These are phyloP conservation scores for Andrena trimmerana DNA, from an alignment of 2,888 invertebrate species.

Conservation along the genomic window DNA sequence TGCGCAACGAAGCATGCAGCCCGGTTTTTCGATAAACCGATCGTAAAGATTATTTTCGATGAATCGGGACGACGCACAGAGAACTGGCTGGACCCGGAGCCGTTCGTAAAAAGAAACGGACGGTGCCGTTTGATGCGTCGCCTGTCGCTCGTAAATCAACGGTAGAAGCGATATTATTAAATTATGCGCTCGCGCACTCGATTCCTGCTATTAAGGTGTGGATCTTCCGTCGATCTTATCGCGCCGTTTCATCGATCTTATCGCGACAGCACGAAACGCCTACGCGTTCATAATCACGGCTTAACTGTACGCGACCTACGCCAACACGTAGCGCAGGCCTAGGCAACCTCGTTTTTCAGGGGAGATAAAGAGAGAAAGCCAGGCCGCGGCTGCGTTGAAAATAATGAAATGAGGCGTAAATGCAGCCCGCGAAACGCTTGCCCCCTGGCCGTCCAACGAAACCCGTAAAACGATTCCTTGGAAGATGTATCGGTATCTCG, in stretches of 20 bases:
- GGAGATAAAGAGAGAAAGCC: constrained; percentile 38
- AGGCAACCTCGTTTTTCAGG: constrained; percentile 38
- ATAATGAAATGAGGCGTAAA: constrained; percentile 55
- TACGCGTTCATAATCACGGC: constrained; percentile 45
- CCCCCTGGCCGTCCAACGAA: background rate
- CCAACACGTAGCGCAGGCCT: constrained; percentile 41
- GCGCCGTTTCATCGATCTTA: constrained; percentile 62
- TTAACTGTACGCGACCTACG: constrained; percentile 66
- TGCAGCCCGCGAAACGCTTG: constrained; percentile 25
- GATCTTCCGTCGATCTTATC: constrained; percentile 63
- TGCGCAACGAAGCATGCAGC: background rate
- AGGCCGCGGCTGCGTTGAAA: constrained; percentile 30
- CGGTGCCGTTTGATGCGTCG: constrained; percentile 30
- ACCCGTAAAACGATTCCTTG: constrained; percentile 1
- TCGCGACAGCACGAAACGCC: constrained; percentile 61
- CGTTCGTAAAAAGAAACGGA: constrained; percentile 26
- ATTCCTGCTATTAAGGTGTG: constrained; percentile 58
- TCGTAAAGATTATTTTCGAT: background rate
- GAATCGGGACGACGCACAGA: background rate
- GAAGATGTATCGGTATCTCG: constrained; percentile 16
- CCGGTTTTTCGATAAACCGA: background rate
- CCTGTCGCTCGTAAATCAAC: constrained; percentile 53
- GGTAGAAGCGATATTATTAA: constrained; percentile 61
- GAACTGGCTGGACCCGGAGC: constrained; percentile 5
- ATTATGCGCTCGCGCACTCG: constrained; percentile 56